Evolutionary conservation across 2,113 vertebrate genomes (phyloP), one percentile per base, ranked within the genome.

Genomic region (Plecturocebus donacophilus): DNA sequence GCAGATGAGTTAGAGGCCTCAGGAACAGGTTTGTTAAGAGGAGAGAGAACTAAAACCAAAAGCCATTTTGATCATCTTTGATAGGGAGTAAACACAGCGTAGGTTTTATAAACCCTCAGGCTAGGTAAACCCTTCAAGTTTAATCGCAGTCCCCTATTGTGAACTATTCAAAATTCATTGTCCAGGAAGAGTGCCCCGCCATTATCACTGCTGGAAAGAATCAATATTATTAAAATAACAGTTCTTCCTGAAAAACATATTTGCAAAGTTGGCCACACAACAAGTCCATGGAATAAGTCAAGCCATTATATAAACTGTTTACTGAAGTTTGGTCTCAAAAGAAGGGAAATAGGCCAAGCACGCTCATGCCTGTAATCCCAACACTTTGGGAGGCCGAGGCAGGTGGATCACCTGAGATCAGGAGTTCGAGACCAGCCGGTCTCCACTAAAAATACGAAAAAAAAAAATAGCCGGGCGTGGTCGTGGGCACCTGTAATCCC

Each of bases 211-310:
- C 77, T 93, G 68, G 73, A 93, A 95, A 97, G 47, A 80, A 94
- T 91, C 87, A 89, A 52, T 87, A 75, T n/a, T 95, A 91, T 91
- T 97, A 95, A 97, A 97, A 89, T 95, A 96, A 87, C 52, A 90
- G 76, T 93, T 93, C 54, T 91, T 91, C 61, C 73, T 80, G 71
- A 89, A 89, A 92, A 88, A 61, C 16, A 16, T 83, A 90, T 86
- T 93, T 91, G 19, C 84, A 94, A 89, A 71, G 12, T 49, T 97
- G 88, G 64, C 80, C 75, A 90, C 47, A 95, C 68, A 66, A 88
- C 40, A 81, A 89, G n/a, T 64, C 70, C 32, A 38, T 30, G 12
- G 77, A 92, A 68, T 86, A 88, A 96, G 38, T 81, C 45, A 97
- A 49, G 7, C n/a, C 47, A 87, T 94, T 96, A 90, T 71, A 87